A percentile compares a stretch with the other conserved stretches of the same genome.
Evolutionary conservation across 2,113 vertebrate species (phyloP).

Genomic region (Ginglymostoma cirratum): DNA sequence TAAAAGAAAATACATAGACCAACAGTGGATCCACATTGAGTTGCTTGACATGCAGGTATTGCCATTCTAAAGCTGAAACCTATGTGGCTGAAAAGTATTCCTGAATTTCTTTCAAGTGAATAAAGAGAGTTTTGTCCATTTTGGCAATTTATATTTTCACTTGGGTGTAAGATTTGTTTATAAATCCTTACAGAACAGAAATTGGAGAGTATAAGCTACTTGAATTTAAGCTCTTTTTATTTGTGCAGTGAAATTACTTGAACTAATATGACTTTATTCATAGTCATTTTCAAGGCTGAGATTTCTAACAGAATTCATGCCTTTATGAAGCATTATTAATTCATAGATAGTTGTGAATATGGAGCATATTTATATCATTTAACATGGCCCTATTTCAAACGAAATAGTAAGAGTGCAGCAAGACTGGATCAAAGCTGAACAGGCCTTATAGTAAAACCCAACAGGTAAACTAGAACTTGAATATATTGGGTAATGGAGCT

Average conservation of each 20-base stretch:
- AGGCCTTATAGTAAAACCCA: not conserved
- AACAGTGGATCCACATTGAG: not conserved
- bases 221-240: not conserved
- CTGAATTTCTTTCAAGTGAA: not conserved
- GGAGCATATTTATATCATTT: not conserved
- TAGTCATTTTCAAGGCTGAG: not conserved
- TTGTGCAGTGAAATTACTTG: not conserved
- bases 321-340: not conserved
- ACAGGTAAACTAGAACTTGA: not conserved
- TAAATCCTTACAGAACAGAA: not conserved
- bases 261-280: not conserved
- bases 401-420: not conserved
- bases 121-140: not conserved
- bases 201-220: not conserved
- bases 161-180: not conserved
- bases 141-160: not conserved
- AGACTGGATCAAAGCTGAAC: not conserved
- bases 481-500: not conserved
- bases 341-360: not conserved
- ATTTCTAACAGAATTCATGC: not conserved
- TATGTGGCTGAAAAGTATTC: not conserved
- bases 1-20: not conserved
- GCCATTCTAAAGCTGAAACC: not conserved
- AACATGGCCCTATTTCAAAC: not conserved
- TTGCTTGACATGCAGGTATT: not conserved